Percentiles rank a stretch among this genome's conserved stretches.
Evolutionary conservation across 2,113 vertebrate genomes (phyloP).

Genomic region (Hydropotes inermis): DNA sequence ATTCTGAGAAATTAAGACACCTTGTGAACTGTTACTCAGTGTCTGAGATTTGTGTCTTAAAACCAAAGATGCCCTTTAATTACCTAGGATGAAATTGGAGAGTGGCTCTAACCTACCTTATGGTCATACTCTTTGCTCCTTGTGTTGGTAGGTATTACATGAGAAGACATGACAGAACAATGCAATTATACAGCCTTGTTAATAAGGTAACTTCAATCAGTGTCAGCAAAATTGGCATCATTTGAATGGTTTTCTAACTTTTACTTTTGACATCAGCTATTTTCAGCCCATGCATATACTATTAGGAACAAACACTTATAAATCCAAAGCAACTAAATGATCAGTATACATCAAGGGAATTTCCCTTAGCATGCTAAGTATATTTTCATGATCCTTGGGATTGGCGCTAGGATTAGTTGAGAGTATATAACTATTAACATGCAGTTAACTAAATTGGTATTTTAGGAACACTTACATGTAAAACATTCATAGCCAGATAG

Average conservation of each 20-base stretch:
- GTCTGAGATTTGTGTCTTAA: neutral
- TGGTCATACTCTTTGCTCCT: neutral
- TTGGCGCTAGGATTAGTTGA: neutral
- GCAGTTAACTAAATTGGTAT: neutral
- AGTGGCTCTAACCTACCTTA: neutral
- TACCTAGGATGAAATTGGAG: neutral
- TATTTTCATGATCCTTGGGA: neutral
- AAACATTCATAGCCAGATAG: neutral
- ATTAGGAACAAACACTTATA: neutral
- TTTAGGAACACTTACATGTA: neutral
- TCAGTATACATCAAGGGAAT: neutral
- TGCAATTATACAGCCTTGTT: neutral
- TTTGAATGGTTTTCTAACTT: neutral
- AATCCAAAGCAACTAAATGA: neutral
- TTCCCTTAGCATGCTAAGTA: neutral
- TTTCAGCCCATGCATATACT: neutral
- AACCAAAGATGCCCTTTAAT: neutral
- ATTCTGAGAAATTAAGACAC: neutral
- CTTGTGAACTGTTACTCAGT: neutral
- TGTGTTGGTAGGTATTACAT: neutral
- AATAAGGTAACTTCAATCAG: neutral
- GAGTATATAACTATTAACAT: neutral
- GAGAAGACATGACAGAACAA: neutral
- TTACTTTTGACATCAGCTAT: neutral
- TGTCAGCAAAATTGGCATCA: neutral